phyloP scores from a whole-genome alignment of 2,113 vertebrate genomes.

The Burhinus bistriatus region DNA sequence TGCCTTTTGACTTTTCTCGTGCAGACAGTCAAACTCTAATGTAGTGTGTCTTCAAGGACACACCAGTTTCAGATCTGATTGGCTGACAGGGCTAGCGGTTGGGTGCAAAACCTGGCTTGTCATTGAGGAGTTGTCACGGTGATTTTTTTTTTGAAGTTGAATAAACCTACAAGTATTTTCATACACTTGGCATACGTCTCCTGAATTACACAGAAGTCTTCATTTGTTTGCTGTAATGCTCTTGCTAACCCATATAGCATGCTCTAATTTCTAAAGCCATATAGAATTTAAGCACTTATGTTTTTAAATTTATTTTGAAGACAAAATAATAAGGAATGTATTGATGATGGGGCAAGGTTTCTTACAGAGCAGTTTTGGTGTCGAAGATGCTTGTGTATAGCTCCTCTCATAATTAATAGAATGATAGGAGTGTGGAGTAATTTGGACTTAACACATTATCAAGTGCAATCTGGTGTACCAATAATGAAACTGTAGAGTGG shows the following conservation, averaged over 20 bases:
- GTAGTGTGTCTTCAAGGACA: neutral
- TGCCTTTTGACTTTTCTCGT: neutral
- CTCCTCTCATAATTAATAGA: neutral
- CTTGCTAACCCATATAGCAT: neutral
- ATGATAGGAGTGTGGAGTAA: neutral
- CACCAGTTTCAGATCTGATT: neutral
- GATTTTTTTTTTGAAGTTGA: neutral
- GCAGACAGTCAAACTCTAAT: neutral
- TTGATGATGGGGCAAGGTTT: neutral
- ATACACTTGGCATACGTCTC: neutral
- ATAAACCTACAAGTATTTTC: neutral
- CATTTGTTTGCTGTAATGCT: neutral
- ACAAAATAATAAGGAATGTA: neutral
- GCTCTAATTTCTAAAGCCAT: neutral
- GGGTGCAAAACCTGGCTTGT: neutral
- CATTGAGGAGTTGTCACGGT: neutral
- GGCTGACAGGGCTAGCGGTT: neutral
- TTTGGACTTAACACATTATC: neutral
- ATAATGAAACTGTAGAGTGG: neutral
- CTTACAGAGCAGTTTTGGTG: neutral
- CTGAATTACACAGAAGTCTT: neutral
- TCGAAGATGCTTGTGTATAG: neutral
- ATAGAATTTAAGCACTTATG: neutral
- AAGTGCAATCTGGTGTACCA: neutral
- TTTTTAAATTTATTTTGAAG: slow-evolving; percentile 1